A percentile compares a stretch with the other conserved stretches of the same genome.
phyloP scores from a whole-genome alignment of 2,113 vertebrate genomes.

The Ammodytes dubius region DNA sequence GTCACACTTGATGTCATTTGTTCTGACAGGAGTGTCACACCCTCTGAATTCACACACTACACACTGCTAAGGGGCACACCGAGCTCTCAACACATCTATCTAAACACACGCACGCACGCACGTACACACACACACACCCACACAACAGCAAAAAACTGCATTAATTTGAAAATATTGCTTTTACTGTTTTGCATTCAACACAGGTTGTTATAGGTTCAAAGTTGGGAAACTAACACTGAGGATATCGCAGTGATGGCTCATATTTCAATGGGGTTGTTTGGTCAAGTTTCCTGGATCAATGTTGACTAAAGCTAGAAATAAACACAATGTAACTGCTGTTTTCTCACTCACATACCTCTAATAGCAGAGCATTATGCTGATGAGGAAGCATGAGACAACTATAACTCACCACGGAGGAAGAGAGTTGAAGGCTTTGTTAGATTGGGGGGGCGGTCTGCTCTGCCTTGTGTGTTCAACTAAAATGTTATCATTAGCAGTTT shows the following conservation, averaged over 20 bases:
- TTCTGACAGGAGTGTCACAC: conserved; percentile 66
- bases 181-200: too few relatives aligned
- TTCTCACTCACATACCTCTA: conserved; percentile 36
- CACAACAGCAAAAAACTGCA: conserved; percentile 30
- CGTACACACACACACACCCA: background rate
- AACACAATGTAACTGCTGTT: conserved; percentile 37
- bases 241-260: conserved; percentile 14
- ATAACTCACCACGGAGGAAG: conserved; percentile 7
- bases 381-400: conserved; percentile 19
- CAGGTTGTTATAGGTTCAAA: conserved; percentile 7
- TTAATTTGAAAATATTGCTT: too few relatives aligned
- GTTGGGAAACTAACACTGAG: background rate
- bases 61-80: conserved; percentile 31
- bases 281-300: background rate
- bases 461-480: conserved; percentile 7
- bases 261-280: conserved; percentile 14
- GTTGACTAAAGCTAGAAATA: conserved; percentile 34
- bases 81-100: conserved; percentile 16
- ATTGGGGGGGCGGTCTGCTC: background rate
- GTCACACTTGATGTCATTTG: conserved; percentile 67
- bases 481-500: conserved; percentile 17
- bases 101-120: background rate
- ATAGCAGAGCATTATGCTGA: conserved; percentile 7
- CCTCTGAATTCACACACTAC: conserved; percentile 50
- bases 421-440: conserved; percentile 1